Evolutionary conservation across 2,113 vertebrate species (phyloP).

Genomic region (Clinocottus analis): DNA sequence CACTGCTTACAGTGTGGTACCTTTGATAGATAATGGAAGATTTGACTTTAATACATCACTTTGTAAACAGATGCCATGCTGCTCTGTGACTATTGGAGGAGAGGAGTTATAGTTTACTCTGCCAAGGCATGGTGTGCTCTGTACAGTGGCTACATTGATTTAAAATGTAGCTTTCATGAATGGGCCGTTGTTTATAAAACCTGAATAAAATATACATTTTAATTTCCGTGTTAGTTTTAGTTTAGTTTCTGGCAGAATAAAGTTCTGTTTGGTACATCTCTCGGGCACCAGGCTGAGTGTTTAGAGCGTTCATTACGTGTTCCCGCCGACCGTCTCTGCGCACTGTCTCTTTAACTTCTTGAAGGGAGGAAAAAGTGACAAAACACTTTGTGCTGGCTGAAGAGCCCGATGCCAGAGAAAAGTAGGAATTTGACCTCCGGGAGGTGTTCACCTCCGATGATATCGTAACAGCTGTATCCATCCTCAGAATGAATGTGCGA

Average conservation of each 20-base stretch:
- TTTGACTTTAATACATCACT: slow-evolving; percentile 6
- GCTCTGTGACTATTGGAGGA: background rate
- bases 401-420: slow-evolving; percentile 24
- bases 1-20: background rate
- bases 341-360: slow-evolving; percentile 3
- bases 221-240: background rate
- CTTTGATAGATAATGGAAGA: background rate
- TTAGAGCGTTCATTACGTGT: background rate
- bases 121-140: background rate
- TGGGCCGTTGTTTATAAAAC: background rate
- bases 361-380: slow-evolving; percentile 6
- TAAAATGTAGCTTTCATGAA: background rate
- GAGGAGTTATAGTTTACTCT: background rate
- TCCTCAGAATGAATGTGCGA: slow-evolving; percentile 44
- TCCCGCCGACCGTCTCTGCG: background rate
- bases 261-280: background rate
- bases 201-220: background rate
- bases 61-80: background rate
- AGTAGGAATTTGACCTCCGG: slow-evolving; percentile 58
- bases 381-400: slow-evolving; percentile 14
- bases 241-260: background rate
- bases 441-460: slow-evolving; percentile 42
- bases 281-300: background rate
- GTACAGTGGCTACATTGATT: background rate
- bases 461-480: slow-evolving; percentile 68